A percentile compares a stretch with the other conserved stretches of the same genome.
phyloP scores from a whole-genome alignment of 2,888 invertebrate genomes.

The Macrosoma leucophasiata region DNA sequence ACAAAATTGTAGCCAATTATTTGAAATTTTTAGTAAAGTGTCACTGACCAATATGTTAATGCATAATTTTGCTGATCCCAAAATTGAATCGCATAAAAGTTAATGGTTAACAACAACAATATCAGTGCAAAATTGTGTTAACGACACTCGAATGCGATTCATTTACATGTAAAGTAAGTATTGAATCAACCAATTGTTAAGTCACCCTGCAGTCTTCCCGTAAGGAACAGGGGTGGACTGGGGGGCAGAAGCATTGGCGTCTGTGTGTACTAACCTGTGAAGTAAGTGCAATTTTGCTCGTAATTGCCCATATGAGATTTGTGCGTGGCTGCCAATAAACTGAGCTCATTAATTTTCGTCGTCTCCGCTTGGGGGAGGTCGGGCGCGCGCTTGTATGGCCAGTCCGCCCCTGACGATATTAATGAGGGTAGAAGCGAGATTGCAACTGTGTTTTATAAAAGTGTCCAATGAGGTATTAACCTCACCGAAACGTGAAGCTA shows the following conservation, averaged over 20 bases:
- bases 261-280: constrained; percentile 74
- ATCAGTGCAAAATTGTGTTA: constrained; percentile 26
- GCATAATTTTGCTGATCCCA: constrained; percentile 41
- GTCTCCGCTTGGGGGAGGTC: constrained; percentile 73
- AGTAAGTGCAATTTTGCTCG: constrained; percentile 76
- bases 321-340: constrained; percentile 77
- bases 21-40: constrained; percentile 38
- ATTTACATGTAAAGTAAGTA: constrained; percentile 46
- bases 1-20: constrained; percentile 45
- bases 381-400: constrained; percentile 76
- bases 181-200: constrained; percentile 57
- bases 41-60: constrained; percentile 40
- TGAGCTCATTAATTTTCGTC: constrained; percentile 76
- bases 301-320: constrained; percentile 76
- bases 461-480: constrained; percentile 57
- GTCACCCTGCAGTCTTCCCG: constrained; percentile 74
- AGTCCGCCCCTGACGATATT: constrained; percentile 77
- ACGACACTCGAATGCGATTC: constrained; percentile 58
- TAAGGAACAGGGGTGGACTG: constrained; percentile 73
- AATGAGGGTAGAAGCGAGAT: constrained; percentile 75
- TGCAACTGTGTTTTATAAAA: constrained; percentile 68
- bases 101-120: constrained; percentile 27
- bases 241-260: constrained; percentile 70
- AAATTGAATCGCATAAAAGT: constrained; percentile 59
- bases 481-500: constrained; percentile 65